Evolutionary conservation across 1,140 invertebrate species (phyloP), one percentile per base, ranked within the genome.

Genomic region (Penaeus japonicus): DNA sequence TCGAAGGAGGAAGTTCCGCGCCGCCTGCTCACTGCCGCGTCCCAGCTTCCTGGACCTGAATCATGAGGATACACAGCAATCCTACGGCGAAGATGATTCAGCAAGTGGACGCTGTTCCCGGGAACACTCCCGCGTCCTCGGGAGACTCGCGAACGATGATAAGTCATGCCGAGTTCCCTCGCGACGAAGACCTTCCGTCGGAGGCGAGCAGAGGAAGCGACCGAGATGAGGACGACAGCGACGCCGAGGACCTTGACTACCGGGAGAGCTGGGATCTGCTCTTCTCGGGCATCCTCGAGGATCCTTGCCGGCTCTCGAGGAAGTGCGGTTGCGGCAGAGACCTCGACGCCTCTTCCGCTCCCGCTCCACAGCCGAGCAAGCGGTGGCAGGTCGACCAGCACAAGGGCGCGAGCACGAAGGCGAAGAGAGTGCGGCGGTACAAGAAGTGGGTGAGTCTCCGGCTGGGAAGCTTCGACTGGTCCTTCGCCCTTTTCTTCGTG

Each of bases 371-470:
- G 15, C 0, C 65, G 53, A 65, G 22, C 22, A 20, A 22, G 57
- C 32, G 32, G 32, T 18, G 18, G 20, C 10, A 2, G 62, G 7
- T 0, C 10, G 27, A 73, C 12, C 24, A 54, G n/a, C 47, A 12
- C 22, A 39, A n/a, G 35, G 35, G 30, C 30, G 10, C 65, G 2
- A 0, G 54, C 47, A 20, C 5, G 20, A 53, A 35, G 4, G 20
- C 20, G 2, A 39, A 54, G 30, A 18, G 84, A 7, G 84, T 85
- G 75, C 73, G 84, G 10, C 84, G 47, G 1, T 85, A 85, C 73
- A 78, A 75, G 84, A 85, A 85, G 84, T 75, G 55, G 24, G 53
- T 85, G 84, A 39, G 84, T n/a, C 73, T 85, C 27, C 84, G 84
- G 24, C 79, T 54, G 84, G 84, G 84, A 30, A 79, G 32, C 84